These are phyloP conservation scores for Dendrolimus pini DNA, from an alignment of 2,888 invertebrate species.

Conservation along the genomic window DNA sequence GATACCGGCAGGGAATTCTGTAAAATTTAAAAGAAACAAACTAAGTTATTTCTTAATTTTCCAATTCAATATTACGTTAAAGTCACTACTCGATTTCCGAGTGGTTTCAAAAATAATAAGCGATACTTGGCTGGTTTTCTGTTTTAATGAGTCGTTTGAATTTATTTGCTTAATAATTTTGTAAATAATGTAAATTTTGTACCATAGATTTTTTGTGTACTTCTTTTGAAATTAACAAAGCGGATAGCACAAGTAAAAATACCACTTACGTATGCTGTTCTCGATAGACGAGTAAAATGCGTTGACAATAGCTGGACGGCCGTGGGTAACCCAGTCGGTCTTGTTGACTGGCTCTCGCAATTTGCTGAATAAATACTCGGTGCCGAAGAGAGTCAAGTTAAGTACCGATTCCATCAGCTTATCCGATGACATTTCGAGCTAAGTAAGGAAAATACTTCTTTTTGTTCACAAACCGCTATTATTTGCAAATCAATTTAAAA, in stretches of 20 bases:
- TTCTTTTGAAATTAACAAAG: no score
- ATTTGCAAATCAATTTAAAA: no score
- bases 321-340: constrained; percentile 91
- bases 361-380: constrained; percentile 86
- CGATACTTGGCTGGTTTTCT: no score
- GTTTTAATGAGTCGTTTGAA: no score
- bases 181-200: no score
- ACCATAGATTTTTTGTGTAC: no score
- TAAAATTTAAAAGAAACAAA: constrained; percentile 2
- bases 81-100: no score
- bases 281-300: constrained; percentile 91
- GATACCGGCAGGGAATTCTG: constrained; percentile 96
- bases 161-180: no score
- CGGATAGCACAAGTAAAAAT: background rate
- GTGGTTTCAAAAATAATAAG: no score
- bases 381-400: constrained; percentile 87
- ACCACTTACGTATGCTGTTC: constrained; percentile 89
- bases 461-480: no score
- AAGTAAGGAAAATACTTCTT: constrained; percentile 6
- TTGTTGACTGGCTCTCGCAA: constrained; percentile 88
- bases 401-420: constrained; percentile 86
- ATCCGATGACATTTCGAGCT: constrained; percentile 83
- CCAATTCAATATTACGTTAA: no score
- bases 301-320: constrained; percentile 89
- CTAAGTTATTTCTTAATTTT: no score